Evolutionary conservation across 1,140 invertebrate genomes (phyloP).

Genomic region (Calephelis nemesis): DNA sequence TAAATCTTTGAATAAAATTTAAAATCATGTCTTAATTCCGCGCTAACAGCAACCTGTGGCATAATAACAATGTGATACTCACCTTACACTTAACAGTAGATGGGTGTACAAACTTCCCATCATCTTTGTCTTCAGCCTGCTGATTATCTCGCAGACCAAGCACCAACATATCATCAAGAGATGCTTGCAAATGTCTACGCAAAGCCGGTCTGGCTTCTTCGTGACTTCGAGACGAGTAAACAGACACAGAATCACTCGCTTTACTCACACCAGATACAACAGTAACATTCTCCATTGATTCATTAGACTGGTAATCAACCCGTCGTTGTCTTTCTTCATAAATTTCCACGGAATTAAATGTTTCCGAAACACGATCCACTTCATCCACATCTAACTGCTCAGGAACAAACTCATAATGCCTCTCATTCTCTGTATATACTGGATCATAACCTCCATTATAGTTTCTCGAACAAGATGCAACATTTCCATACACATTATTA

Average conservation of each 20-base stretch:
- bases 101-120: conserved; percentile 70
- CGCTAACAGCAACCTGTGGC: too few relatives aligned
- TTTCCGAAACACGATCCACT: conserved; percentile 52
- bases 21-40: too few relatives aligned
- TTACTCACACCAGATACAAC: conserved; percentile 66
- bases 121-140: conserved; percentile 47
- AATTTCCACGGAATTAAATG: conserved; percentile 67
- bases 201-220: conserved; percentile 63
- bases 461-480: conserved; percentile 50
- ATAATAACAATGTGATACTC: conserved; percentile 27
- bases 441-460: conserved; percentile 67
- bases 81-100: conserved; percentile 68
- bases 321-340: conserved; percentile 55
- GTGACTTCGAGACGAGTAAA: conserved; percentile 78
- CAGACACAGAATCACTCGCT: conserved; percentile 76
- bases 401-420: conserved; percentile 71
- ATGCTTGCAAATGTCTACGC: conserved; percentile 62
- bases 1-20: too few relatives aligned
- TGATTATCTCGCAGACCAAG: conserved; percentile 55
- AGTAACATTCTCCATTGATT: conserved; percentile 68
- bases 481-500: conserved; percentile 58
- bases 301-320: conserved; percentile 53
- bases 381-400: conserved; percentile 57
- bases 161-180: conserved; percentile 73
- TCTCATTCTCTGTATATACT: conserved; percentile 71